Conservation (phyloP, 2,797 vertebrate genomes). For the Bucorvus abyssinicus region DNA sequence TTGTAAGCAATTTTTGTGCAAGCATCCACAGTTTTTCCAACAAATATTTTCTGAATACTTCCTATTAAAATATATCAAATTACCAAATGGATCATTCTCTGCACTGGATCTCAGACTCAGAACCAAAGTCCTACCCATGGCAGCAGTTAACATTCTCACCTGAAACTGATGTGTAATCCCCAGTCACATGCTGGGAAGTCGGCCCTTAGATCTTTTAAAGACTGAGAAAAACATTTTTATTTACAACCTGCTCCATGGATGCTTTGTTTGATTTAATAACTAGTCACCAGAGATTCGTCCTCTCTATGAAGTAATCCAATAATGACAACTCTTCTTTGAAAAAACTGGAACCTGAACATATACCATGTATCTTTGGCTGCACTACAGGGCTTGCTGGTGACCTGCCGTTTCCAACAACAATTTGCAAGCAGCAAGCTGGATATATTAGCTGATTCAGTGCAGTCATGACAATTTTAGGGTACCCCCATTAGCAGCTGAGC, state of each 20-base stretch:
- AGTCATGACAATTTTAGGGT: neutral
- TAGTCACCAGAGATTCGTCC: neutral
- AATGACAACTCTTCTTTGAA: neutral
- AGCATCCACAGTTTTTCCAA: neutral
- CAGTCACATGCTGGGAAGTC: rapidly evolving
- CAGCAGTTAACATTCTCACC: neutral
- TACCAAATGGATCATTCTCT: neutral
- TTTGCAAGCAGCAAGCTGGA: neutral
- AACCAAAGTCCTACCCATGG: neutral
- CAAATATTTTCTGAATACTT: neutral
- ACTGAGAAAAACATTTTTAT: neutral
- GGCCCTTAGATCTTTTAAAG: neutral
- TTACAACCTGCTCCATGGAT: neutral
- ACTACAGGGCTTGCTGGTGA: neutral
- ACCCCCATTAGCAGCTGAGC: neutral
- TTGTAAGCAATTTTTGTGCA: neutral
- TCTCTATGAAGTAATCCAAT: neutral
- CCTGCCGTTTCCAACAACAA: neutral
- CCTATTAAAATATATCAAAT: neutral
- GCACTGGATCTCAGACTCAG: neutral
- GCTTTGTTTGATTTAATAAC: neutral
- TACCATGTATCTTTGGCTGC: neutral
- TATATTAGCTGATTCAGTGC: neutral
- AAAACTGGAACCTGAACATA: neutral
- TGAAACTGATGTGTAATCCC: neutral